Conservation (phyloP, 2,888 invertebrate genomes). For the Folsomia manolachei region DNA sequence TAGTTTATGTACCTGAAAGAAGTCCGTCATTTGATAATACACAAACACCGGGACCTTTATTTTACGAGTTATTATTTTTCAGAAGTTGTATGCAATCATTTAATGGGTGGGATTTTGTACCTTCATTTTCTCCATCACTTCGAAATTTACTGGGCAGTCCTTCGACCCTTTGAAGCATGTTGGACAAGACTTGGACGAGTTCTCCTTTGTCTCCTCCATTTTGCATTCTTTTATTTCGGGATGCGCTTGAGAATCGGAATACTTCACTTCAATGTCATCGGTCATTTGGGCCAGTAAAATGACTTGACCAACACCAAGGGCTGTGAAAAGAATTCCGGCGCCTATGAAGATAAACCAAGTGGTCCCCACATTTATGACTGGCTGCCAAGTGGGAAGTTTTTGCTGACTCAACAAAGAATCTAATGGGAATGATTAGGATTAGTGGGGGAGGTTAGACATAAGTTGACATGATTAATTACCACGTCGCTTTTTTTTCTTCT, state of each 20-base stretch:
- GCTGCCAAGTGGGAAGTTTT: conserved; percentile 95
- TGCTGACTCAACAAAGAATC: conserved; percentile 73
- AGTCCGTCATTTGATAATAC: conserved; percentile 96
- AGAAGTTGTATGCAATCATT: too few species aligned
- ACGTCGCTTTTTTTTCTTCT: too few species aligned
- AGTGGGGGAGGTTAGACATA: too few species aligned
- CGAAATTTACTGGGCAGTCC: too few species aligned
- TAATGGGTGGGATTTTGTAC: too few species aligned
- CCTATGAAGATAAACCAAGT: conserved; percentile 95
- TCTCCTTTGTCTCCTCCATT: conserved; percentile 12
- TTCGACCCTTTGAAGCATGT: too few species aligned
- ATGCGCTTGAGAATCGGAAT: neutral
- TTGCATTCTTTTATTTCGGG: neutral
- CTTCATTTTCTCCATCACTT: too few species aligned
- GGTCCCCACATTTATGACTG: conserved; percentile 93
- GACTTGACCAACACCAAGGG: conserved; percentile 60
- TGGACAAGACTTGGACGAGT: neutral
- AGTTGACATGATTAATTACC: too few species aligned
- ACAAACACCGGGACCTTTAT: conserved; percentile 88
- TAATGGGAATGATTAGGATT: too few species aligned
- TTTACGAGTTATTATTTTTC: too few species aligned
- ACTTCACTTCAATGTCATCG: conserved; percentile 11
- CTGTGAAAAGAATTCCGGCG: conserved; percentile 70
- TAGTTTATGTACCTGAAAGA: conserved; percentile 69
- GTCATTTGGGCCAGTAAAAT: neutral